Conservation (phyloP, 2,888 invertebrate genomes). For the Amiota communis region DNA sequence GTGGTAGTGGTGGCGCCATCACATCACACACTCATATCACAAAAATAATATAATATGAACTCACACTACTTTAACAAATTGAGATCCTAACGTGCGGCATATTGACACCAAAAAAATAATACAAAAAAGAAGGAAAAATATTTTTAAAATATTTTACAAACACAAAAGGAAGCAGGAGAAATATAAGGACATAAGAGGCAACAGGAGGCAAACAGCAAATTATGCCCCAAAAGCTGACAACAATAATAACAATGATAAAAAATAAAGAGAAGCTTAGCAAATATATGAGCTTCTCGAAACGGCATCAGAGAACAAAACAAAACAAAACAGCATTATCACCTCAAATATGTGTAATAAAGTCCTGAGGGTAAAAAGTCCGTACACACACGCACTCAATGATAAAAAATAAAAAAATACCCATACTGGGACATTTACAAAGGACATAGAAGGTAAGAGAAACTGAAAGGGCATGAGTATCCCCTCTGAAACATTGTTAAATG, state of each 20-base stretch:
- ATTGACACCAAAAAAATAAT: constrained; percentile 2
- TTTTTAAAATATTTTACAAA: constrained; percentile 17
- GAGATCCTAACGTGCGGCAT: neutral
- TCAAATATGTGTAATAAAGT: constrained; percentile 67
- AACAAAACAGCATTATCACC: constrained; percentile 56
- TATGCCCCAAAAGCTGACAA: constrained; percentile 41
- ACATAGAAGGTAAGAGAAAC: neutral
- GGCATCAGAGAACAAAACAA: constrained; percentile 23
- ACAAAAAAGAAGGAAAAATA: neutral
- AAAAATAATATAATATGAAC: too few relatives aligned
- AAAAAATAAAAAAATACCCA: constrained; percentile 35
- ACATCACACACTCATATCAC: too few relatives aligned
- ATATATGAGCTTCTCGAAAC: neutral
- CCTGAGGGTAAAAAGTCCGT: constrained; percentile 49
- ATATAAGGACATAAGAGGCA: constrained; percentile 1
- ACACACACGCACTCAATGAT: constrained; percentile 37
- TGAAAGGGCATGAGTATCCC: too few relatives aligned
- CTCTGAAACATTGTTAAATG: neutral
- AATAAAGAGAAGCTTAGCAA: neutral
- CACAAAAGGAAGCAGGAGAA: neutral
- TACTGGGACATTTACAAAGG: neutral
- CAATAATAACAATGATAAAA: constrained; percentile 27
- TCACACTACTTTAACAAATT: constrained; percentile 5
- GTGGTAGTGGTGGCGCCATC: too few relatives aligned
- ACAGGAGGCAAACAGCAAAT: constrained; percentile 49